Evolutionary conservation across 2,888 invertebrate genomes (phyloP).

Genomic region (Phengaris alcon): DNA sequence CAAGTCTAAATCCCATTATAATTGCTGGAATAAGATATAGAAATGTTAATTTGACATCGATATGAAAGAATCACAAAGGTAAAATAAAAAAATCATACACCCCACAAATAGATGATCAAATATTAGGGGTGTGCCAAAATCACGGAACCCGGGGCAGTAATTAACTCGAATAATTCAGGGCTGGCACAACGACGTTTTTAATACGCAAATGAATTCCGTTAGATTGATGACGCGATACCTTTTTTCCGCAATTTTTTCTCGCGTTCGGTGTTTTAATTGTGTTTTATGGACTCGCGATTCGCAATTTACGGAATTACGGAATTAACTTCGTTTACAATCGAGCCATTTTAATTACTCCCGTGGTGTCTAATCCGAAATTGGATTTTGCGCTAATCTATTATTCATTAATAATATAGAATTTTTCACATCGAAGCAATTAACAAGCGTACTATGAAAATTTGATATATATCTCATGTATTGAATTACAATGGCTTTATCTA

Average conservation of each 20-base stretch:
- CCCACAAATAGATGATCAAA: neutral
- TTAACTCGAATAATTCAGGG: conserved; percentile 75
- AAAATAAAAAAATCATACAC: neutral
- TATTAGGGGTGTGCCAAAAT: conserved; percentile 6
- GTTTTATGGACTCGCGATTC: conserved; percentile 73
- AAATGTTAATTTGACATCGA: too few species aligned
- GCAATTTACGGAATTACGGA: conserved; percentile 69
- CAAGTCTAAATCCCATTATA: too few species aligned
- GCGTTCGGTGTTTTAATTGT: conserved; percentile 76
- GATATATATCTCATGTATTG: neutral
- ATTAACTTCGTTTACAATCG: conserved; percentile 65
- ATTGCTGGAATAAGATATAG: too few species aligned
- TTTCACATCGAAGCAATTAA: neutral
- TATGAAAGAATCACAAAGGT: neutral
- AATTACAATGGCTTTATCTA: too few species aligned
- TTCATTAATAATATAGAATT: conserved; percentile 28
- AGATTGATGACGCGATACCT: conserved; percentile 74
- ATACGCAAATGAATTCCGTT: conserved; percentile 77
- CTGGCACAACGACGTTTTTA: conserved; percentile 77
- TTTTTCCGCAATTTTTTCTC: conserved; percentile 56
- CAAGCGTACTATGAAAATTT: neutral
- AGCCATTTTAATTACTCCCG: conserved; percentile 46
- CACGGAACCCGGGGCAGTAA: conserved; percentile 52
- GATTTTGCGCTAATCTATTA: conserved; percentile 37
- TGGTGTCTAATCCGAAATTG: conserved; percentile 33